Conservation (phyloP, 2,888 invertebrate genomes). For the Eupithecia abbreviata region DNA sequence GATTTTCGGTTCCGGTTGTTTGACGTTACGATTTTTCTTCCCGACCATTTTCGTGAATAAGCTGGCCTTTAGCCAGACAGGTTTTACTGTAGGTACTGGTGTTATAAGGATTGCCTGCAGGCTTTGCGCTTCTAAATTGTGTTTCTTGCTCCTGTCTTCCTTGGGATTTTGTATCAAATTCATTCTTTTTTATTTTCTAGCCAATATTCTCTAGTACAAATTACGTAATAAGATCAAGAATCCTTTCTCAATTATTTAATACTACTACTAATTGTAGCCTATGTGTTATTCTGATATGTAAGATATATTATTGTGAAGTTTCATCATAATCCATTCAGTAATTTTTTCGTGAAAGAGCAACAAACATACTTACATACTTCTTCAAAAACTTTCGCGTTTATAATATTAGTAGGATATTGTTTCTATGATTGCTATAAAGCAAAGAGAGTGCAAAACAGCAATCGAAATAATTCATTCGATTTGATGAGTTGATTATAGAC, state of each 20-base stretch:
- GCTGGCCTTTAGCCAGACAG: constrained; percentile 38
- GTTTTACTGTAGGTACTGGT: constrained; percentile 23
- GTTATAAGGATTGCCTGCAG: constrained; percentile 19
- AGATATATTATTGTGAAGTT: no score
- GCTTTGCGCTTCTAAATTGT: constrained; percentile 13
- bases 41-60: constrained; percentile 37
- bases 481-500: background rate
- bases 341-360: no score
- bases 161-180: background rate
- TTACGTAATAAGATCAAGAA: background rate
- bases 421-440: background rate
- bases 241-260: background rate
- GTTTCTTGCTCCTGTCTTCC: background rate
- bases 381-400: no score
- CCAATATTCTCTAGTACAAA: background rate
- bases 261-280: no score
- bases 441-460: background rate
- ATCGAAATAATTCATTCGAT: background rate
- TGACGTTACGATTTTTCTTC: constrained; percentile 47
- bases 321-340: no score
- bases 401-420: background rate
- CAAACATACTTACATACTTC: no score
- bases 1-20: constrained; percentile 44
- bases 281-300: no score
- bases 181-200: background rate